Percentiles rank a stretch among this genome's conserved stretches.
phyloP scores from a whole-genome alignment of 2,888 invertebrate genomes.

The Polia nebulosa region DNA sequence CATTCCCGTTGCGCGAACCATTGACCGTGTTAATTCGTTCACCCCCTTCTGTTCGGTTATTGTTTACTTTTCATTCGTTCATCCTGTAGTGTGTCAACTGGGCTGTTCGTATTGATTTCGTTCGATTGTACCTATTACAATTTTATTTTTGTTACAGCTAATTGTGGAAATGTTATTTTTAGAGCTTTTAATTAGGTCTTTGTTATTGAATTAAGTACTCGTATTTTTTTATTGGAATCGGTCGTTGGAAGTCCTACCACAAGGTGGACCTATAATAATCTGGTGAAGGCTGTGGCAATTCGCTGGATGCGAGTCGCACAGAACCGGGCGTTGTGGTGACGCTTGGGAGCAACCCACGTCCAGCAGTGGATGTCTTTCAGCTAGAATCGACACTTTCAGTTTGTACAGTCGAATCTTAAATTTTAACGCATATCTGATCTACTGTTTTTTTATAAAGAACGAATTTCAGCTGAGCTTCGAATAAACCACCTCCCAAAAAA shows the following conservation, averaged over 20 bases:
- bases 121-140: slow-evolving; percentile 19
- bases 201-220: not conserved
- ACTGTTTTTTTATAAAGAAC: no score
- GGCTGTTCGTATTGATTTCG: slow-evolving; percentile 14
- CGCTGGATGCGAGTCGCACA: not conserved
- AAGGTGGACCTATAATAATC: not conserved
- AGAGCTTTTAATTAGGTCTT: not conserved
- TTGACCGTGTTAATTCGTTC: slow-evolving; percentile 61
- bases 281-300: no score
- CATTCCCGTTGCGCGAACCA: slow-evolving; percentile 65
- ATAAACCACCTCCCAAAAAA: not conserved
- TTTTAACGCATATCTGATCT: no score
- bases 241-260: not conserved
- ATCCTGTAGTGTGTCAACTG: slow-evolving; percentile 23
- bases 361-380: no score
- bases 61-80: slow-evolving; percentile 58
- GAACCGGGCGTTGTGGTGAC: not conserved
- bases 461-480: not conserved
- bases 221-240: not conserved
- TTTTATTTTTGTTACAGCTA: not conserved
- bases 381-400: no score
- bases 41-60: slow-evolving; percentile 49
- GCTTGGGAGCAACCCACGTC: no score
- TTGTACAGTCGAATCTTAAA: no score
- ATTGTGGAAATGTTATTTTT: slow-evolving; percentile 23